phyloP scores from a whole-genome alignment of 2,797 vertebrate genomes.

The Lepidocolaptes lacrymiger region DNA sequence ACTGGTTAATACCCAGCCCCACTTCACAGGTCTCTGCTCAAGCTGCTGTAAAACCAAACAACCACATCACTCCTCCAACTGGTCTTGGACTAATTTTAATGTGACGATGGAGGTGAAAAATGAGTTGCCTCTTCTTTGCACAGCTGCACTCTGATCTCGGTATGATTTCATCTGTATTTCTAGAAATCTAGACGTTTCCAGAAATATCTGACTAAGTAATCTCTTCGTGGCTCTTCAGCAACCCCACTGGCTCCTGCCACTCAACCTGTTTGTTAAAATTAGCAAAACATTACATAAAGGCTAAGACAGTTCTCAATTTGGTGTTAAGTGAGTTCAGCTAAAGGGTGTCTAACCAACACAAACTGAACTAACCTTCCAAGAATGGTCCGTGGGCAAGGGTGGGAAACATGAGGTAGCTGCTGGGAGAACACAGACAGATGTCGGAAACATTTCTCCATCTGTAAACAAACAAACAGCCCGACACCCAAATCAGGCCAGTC shows the following conservation, averaged over 20 bases:
- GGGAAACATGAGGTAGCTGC: conserved; percentile 64
- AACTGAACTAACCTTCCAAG: conserved; percentile 17
- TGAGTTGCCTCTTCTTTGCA: neutral
- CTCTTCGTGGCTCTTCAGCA: neutral
- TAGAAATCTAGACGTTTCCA: conserved; percentile 49
- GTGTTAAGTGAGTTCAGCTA: conserved; percentile 44
- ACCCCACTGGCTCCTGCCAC: neutral
- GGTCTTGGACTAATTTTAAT: neutral
- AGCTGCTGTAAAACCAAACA: neutral
- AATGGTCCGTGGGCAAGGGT: conserved; percentile 30
- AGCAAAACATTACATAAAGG: conserved; percentile 18
- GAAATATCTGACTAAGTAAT: conserved; percentile 3
- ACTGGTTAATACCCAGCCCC: neutral
- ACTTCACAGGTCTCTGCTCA: neutral
- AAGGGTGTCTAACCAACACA: conserved; percentile 5
- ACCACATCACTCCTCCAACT: neutral
- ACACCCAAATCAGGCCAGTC: neutral
- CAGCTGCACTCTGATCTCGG: neutral
- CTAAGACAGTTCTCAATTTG: neutral
- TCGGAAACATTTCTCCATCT: conserved; percentile 46
- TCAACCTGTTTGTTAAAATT: conserved; percentile 34
- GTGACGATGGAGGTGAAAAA: neutral
- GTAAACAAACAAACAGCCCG: conserved; percentile 64
- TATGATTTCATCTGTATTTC: conserved; percentile 49
- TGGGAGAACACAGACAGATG: conserved; percentile 49